phyloP scores from a whole-genome alignment of 2,113 vertebrate species.

The Nibea coibor region DNA sequence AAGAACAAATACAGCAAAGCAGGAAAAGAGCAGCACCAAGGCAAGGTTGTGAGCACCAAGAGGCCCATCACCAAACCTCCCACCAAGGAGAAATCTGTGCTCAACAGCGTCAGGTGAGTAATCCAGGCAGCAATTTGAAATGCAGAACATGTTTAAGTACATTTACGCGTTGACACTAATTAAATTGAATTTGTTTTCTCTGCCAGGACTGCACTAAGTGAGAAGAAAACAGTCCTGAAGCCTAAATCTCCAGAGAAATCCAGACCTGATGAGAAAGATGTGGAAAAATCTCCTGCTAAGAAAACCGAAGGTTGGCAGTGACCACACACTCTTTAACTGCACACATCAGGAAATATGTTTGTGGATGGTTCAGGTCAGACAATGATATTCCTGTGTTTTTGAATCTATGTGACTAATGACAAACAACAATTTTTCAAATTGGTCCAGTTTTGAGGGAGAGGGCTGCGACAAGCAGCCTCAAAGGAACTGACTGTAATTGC shows the following conservation, averaged over 20 bases:
- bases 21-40: constrained; percentile 95
- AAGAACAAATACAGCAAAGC: constrained; percentile 97
- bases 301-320: constrained; percentile 90
- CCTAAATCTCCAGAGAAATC: constrained; percentile 97
- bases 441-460: too few species aligned
- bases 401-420: too few species aligned
- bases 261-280: constrained; percentile 95
- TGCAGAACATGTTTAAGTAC: background rate
- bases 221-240: constrained; percentile 95
- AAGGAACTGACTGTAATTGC: too few species aligned
- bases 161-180: background rate
- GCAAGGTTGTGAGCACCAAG: constrained; percentile 98
- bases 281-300: constrained; percentile 96
- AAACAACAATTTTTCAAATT: too few species aligned
- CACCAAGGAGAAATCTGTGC: constrained; percentile 93
- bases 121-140: background rate
- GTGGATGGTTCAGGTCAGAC: background rate
- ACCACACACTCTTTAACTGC: background rate
- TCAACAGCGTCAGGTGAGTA: constrained; percentile 93
- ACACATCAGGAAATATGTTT: background rate
- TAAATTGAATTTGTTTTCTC: background rate
- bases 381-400: too few species aligned
- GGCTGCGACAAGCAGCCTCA: too few species aligned
- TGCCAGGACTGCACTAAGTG: constrained; percentile 93
- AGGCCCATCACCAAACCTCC: constrained; percentile 93